Percentiles rank a stretch among this genome's conserved stretches.
These are phyloP conservation scores for Enteromius mattozi DNA, from an alignment of 2,797 vertebrate species.

Conservation along the genomic window DNA sequence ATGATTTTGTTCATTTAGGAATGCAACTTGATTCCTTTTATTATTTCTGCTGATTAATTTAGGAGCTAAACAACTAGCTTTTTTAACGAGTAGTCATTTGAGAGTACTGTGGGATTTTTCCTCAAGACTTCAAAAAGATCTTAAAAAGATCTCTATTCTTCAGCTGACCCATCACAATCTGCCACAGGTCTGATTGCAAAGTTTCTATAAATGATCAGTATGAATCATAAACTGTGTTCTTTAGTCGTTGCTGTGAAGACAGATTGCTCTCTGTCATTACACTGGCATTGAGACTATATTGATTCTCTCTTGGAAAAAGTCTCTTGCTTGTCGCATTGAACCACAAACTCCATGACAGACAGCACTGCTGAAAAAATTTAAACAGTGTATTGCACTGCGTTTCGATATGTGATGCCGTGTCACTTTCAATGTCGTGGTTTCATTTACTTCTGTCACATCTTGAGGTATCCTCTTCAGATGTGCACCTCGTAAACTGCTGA, in stretches of 20 bases:
- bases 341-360: conserved; percentile 58
- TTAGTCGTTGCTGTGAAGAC: conserved; percentile 21
- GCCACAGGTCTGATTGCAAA: conserved; percentile 19
- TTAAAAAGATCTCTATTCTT: not conserved
- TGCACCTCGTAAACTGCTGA: conserved; percentile 69
- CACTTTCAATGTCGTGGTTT: conserved; percentile 62
- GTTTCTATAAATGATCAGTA: conserved; percentile 17
- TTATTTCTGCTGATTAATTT: not conserved
- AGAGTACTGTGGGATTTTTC: not conserved
- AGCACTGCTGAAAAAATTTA: conserved; percentile 60
- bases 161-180: not conserved
- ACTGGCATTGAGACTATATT: conserved; percentile 52
- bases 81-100: not conserved
- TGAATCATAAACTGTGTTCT: conserved; percentile 32
- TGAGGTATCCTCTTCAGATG: conserved; percentile 57
- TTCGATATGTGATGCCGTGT: conserved; percentile 54
- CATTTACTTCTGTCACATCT: conserved; percentile 55
- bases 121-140: not conserved
- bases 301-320: conserved; percentile 56
- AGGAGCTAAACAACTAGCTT: not conserved
- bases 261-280: conserved; percentile 34
- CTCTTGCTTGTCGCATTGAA: conserved; percentile 56
- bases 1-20: not conserved
- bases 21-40: not conserved
- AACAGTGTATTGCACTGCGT: conserved; percentile 59